Evolutionary conservation across 2,113 vertebrate genomes (phyloP).

Genomic region (Elgaria multicarinata): DNA sequence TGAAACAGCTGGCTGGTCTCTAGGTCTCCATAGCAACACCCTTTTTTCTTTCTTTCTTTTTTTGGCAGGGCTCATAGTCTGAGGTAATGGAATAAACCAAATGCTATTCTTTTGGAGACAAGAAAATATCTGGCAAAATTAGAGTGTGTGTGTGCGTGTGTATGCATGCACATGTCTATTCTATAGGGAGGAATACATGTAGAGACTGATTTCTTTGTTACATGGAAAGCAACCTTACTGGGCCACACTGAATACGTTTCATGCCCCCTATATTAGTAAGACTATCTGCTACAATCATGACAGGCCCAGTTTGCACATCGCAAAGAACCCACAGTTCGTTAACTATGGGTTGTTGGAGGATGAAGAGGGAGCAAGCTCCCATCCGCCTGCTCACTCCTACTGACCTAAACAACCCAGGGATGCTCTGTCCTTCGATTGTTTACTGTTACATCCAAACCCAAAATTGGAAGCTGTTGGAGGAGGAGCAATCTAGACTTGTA

Average conservation of each 20-base stretch:
- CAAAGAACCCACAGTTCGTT: too few species aligned
- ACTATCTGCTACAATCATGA: slow-evolving; percentile 2
- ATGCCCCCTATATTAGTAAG: background rate
- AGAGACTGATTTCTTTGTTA: background rate
- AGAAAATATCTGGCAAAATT: background rate
- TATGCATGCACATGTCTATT: background rate
- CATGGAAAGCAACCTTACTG: background rate
- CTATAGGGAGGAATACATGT: background rate
- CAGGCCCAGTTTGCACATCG: too few species aligned
- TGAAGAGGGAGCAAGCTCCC: too few species aligned
- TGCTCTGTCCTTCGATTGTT: too few species aligned
- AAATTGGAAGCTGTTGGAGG: too few species aligned
- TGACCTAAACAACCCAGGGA: too few species aligned
- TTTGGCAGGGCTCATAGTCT: slow-evolving; percentile 51
- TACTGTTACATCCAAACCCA: too few species aligned
- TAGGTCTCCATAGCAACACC: slow-evolving; percentile 43
- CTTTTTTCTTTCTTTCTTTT: slow-evolving; percentile 13
- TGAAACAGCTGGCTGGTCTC: slow-evolving; percentile 46
- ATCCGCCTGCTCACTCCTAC: too few species aligned
- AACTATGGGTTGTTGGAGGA: too few species aligned
- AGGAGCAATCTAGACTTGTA: too few species aligned
- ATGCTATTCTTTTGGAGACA: slow-evolving; percentile 11
- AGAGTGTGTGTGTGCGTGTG: slow-evolving; percentile 6
- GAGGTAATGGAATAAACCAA: slow-evolving; percentile 36
- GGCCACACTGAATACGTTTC: slow-evolving; percentile 3